Evolutionary conservation across 2,113 vertebrate genomes (phyloP), one percentile per base, ranked within the genome.

Genomic region (Osmerus mordax): DNA sequence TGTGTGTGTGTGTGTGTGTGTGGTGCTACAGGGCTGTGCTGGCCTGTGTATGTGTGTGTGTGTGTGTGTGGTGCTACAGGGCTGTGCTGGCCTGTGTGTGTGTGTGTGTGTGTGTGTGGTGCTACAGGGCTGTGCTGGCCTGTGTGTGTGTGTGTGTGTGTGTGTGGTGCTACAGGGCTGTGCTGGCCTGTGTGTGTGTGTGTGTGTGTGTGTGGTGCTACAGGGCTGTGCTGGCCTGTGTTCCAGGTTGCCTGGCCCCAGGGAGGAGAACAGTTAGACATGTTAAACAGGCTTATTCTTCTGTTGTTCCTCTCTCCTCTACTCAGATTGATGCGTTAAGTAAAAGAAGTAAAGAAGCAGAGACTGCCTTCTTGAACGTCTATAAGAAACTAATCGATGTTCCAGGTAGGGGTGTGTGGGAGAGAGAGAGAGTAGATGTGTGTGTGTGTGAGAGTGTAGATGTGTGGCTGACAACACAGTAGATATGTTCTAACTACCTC

Each of bases 301-400:
- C n/a, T 16, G 56, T 13, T 13, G 13, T 53, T 47, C 47, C 41
- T 16, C 8, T 71, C 3, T 68, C 53, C 7, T 65, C 69, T 83
- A 70, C 71, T 52, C 87, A 99, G 97, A 97, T 99, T 58, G 97
- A 99, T 83, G 96, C 97, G 72, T 88, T 99, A 91, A 97, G 97
- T 86, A 98, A 97, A 90, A 94, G 97, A 92, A 99, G 97, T 91
- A 99, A 99, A 94, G 97, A 99, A 94, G 96, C 97, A 75, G 97
- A 99, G 90, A 95, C 96, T 72, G 97, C 97, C 87, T 99, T 99
- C 93, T 91, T 99, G 90, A 98, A 97, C 82, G 96, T 99, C 83
- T 99, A 99, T 87, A 99, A 99, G 87, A 95, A 95, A 92, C 91
- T 99, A 90, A 99, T 99, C 79, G 97, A 99, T 90, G 97, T 98